These are phyloP conservation scores for Adoxophyes honmai DNA, from an alignment of 1,140 invertebrate genomes.

Conservation along the genomic window DNA sequence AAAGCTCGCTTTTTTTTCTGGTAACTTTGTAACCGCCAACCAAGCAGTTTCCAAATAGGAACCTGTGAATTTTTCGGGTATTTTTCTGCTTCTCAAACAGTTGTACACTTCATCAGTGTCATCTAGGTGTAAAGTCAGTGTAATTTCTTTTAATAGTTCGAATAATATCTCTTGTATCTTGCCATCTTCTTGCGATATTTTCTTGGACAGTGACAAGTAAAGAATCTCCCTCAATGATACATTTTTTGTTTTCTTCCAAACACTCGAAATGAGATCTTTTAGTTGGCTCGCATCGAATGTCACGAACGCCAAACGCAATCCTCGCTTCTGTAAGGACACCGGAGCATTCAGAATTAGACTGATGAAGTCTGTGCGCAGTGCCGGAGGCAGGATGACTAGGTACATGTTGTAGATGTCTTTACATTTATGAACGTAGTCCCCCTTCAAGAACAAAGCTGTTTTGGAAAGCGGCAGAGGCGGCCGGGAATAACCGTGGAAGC, in stretches of 20 bases:
- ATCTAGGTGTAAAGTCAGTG: conserved; percentile 32
- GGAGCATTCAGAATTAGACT: conserved; percentile 37
- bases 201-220: conserved; percentile 38
- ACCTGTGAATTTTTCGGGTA: conserved; percentile 28
- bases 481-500: conserved; percentile 37
- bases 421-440: conserved; percentile 50
- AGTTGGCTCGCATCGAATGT: conserved; percentile 37
- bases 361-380: conserved; percentile 38
- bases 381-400: conserved; percentile 33
- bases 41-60: conserved; percentile 34
- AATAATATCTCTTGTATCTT: conserved; percentile 26
- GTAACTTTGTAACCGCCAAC: conserved; percentile 34
- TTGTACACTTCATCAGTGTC: conserved; percentile 40
- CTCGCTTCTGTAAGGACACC: conserved; percentile 54
- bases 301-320: conserved; percentile 47
- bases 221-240: conserved; percentile 42
- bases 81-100: conserved; percentile 15
- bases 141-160: conserved; percentile 39
- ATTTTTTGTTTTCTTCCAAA: conserved; percentile 53
- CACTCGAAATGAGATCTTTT: conserved; percentile 30
- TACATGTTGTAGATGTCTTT: conserved; percentile 47
- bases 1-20: conserved; percentile 29
- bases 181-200: conserved; percentile 25
- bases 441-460: conserved; percentile 40
- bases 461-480: conserved; percentile 41